Percentiles rank a stretch among this genome's conserved stretches.
phyloP scores from a whole-genome alignment of 2,797 vertebrate species.

The Hapalemur alaotrensis region DNA sequence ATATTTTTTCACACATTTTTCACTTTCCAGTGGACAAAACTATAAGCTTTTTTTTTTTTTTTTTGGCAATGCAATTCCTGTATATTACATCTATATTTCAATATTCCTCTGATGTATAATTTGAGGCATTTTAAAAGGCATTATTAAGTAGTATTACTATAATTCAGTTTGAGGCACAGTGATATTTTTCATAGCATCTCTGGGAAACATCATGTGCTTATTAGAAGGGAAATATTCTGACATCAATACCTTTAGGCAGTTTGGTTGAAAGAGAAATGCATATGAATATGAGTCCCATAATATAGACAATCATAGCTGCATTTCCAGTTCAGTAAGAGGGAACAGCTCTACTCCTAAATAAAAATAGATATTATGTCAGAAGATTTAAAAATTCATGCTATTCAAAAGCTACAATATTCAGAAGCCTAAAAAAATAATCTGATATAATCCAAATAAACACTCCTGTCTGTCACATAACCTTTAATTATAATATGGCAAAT shows the following conservation, averaged over 20 bases:
- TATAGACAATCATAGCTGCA: conserved; percentile 28
- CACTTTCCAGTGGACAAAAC: neutral
- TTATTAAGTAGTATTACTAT: conserved; percentile 63
- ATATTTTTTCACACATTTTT: conserved; percentile 3
- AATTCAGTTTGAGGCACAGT: conserved; percentile 54
- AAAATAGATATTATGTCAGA: conserved; percentile 56
- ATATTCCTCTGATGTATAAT: conserved; percentile 47
- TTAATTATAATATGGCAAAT: conserved; percentile 75
- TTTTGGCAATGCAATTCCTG: neutral
- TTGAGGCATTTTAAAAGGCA: conserved; percentile 54
- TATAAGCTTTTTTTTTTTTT: neutral
- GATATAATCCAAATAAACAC: conserved; percentile 71
- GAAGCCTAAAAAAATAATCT: conserved; percentile 58
- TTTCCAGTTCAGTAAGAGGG: conserved; percentile 48
- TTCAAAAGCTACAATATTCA: conserved; percentile 49
- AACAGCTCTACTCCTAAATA: conserved; percentile 46
- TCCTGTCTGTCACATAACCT: conserved; percentile 69
- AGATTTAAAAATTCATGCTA: conserved; percentile 30
- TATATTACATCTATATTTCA: conserved; percentile 27
- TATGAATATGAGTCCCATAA: conserved; percentile 42
- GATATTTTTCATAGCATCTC: conserved; percentile 56
- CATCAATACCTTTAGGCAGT: conserved; percentile 62
- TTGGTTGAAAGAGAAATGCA: conserved; percentile 36
- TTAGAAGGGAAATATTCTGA: conserved; percentile 69
- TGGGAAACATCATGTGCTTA: conserved; percentile 56